These are phyloP conservation scores for Lordiphosa stackelbergi DNA, from an alignment of 1,140 invertebrate species.

Conservation along the genomic window DNA sequence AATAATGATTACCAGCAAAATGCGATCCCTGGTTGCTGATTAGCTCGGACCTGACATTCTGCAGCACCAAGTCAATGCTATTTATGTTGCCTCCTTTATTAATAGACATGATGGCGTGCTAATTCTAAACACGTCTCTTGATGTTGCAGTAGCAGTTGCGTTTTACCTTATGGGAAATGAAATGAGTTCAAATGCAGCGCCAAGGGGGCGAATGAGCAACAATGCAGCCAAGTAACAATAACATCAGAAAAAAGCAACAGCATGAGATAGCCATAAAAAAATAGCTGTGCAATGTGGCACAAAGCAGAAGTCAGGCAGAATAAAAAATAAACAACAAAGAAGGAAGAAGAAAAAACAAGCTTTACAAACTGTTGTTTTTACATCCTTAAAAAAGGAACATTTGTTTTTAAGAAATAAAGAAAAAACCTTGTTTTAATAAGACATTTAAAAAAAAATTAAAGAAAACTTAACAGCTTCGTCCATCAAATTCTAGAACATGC, in stretches of 20 bases:
- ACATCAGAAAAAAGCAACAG: constrained; percentile 23
- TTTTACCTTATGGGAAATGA: constrained; percentile 41
- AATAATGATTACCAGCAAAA: constrained; percentile 63
- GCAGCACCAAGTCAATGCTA: constrained; percentile 60
- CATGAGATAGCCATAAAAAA: constrained; percentile 37
- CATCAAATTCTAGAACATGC: no score
- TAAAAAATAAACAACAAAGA: constrained; percentile 2
- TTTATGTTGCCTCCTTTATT: constrained; percentile 60
- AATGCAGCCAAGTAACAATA: constrained; percentile 35
- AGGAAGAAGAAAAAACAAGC: constrained; percentile 23
- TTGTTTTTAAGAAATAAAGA: background rate
- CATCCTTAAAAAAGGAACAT: constrained; percentile 17
- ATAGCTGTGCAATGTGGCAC: constrained; percentile 44
- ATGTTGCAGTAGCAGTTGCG: constrained; percentile 27
- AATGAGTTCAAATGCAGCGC: constrained; percentile 53
- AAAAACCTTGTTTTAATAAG: no score
- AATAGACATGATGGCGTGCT: constrained; percentile 58
- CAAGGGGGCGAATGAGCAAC: constrained; percentile 63
- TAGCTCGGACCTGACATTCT: constrained; percentile 61
- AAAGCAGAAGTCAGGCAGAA: constrained; percentile 19
- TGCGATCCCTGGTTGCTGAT: constrained; percentile 46
- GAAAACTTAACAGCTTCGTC: no score
- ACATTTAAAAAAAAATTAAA: no score
- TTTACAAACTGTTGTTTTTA: constrained; percentile 25
- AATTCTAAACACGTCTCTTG: constrained; percentile 59